Base-by-base conservation (phyloP, 2,797 vertebrate species). In the Ctenosaura bakeri region DNA sequence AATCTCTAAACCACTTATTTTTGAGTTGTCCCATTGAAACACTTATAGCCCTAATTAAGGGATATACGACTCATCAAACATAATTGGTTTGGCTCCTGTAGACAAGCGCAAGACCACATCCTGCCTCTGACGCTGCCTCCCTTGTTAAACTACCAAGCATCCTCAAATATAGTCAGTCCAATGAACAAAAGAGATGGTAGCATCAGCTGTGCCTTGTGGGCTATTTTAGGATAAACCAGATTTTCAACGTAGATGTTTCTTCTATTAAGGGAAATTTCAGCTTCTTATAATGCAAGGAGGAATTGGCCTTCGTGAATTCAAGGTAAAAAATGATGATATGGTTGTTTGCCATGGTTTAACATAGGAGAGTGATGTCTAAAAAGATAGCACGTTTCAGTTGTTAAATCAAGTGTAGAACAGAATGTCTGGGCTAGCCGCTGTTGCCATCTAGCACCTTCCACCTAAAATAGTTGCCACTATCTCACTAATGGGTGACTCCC, bases 41-140 rank as follows among this genome's bases (percentile, higher is more conserved):
- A 76, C 78, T 82, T 90, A 90, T 90, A 85, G 88, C 76, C 74
- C 83, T 90, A 90, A 76, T 90, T 76, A 87, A 90, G 89, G 84
- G 71, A 87, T 87, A 66, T 86, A 87, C 64, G 54, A 87, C 89
- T 90, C 89, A 90, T 76, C 56, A 59, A 90, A 86, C 85, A 86
- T 90, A 86, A 86, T 82, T 86, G 78, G 38, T 12, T 3, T 62
- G 79, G 29, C 83, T 93, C n/a, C 7, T 71, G 77, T 26, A 46
- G 35, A 38, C 52, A 64, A 69, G 38, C 54, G 3, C 89, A 50
- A 64, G 12, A 76, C 64, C 84, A 35, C 52, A 80, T 86, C 32
- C 83, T 85, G 64, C 24, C 24, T 2, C 81, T 77, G 54, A 18
- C 32, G 1, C 73, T 81, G 64, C 20, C 66, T 13, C 64, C 32